Evolutionary conservation across 1,140 invertebrate genomes (phyloP).

Genomic region (Campoletis sonorensis): DNA sequence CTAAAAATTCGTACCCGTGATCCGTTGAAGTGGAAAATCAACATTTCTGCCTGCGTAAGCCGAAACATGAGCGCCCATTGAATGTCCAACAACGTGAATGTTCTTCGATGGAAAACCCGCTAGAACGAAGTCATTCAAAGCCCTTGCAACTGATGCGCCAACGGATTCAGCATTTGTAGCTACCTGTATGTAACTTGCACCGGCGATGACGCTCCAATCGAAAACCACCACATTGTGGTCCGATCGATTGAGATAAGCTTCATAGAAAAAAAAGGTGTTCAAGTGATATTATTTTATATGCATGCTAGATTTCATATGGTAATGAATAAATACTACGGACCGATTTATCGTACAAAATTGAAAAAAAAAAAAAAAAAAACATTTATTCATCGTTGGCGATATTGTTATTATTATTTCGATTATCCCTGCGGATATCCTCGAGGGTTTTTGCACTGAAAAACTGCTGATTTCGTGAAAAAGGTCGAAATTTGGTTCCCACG

Average conservation of each 20-base stretch:
- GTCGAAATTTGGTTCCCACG: too few species aligned
- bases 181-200: conserved; percentile 78
- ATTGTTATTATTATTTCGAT: too few species aligned
- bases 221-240: conserved; percentile 74
- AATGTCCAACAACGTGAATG: conserved; percentile 86
- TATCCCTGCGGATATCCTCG: too few species aligned
- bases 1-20: conserved; percentile 66
- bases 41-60: conserved; percentile 80
- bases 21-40: conserved; percentile 59
- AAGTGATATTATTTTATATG: neutral
- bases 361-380: too few species aligned
- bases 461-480: too few species aligned
- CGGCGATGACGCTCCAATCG: conserved; percentile 80
- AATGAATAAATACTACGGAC: too few species aligned
- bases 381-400: too few species aligned
- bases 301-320: too few species aligned
- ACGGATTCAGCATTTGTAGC: conserved; percentile 77
- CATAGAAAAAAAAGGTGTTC: conserved; percentile 39
- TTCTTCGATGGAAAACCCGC: conserved; percentile 68
- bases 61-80: conserved; percentile 85
- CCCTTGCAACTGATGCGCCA: conserved; percentile 48
- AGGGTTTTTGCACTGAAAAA: too few species aligned
- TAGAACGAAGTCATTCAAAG: conserved; percentile 52
- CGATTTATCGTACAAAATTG: too few species aligned
- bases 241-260: conserved; percentile 67